These are phyloP conservation scores for Morbakka virulenta DNA, from an alignment of 30 jellyfish, hydroid and myxozoan genomes.

Conservation along the genomic window DNA sequence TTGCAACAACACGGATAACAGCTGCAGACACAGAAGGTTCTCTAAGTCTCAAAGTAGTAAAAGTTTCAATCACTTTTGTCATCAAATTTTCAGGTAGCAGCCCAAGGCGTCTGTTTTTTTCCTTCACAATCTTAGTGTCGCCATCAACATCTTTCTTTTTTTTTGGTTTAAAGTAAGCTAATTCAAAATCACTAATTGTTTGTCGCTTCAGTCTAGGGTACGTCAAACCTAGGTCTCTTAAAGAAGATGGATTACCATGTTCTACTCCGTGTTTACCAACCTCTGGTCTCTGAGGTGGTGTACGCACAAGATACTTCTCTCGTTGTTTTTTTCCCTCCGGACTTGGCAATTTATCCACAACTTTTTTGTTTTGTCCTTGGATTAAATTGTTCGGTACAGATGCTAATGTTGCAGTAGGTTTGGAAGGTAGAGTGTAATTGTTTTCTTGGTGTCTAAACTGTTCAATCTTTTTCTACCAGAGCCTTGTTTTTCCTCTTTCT, in stretches of 20 bases:
- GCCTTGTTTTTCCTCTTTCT: too few species aligned
- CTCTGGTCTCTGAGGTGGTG: conserved; percentile 64
- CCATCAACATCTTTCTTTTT: conserved; percentile 1
- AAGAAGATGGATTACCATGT: conserved; percentile 34
- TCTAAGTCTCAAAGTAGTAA: conserved; percentile 19
- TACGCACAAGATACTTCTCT: conserved; percentile 31
- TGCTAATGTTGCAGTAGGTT: conserved; percentile 26
- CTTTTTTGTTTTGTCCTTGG: conserved; percentile 37
- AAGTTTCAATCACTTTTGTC: conserved; percentile 42
- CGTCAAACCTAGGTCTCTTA: background rate
- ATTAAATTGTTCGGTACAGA: conserved; percentile 20
- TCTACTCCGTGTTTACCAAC: conserved; percentile 35
- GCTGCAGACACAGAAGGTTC: conserved; percentile 57
- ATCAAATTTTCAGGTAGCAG: conserved; percentile 27
- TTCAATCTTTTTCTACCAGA: too few species aligned
- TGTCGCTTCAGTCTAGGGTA: conserved; percentile 41
- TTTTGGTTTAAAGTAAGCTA: conserved; percentile 29
- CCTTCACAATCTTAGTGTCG: background rate
- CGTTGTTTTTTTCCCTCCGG: conserved; percentile 30
- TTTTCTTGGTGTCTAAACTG: too few species aligned
- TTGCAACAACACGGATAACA: conserved; percentile 40
- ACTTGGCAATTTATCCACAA: conserved; percentile 42
- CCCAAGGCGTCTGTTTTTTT: background rate
- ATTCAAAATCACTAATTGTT: conserved; percentile 32
- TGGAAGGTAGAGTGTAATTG: conserved; percentile 26